Evolutionary conservation across 2,113 vertebrate species (phyloP).

Genomic region (Hylia prasina): DNA sequence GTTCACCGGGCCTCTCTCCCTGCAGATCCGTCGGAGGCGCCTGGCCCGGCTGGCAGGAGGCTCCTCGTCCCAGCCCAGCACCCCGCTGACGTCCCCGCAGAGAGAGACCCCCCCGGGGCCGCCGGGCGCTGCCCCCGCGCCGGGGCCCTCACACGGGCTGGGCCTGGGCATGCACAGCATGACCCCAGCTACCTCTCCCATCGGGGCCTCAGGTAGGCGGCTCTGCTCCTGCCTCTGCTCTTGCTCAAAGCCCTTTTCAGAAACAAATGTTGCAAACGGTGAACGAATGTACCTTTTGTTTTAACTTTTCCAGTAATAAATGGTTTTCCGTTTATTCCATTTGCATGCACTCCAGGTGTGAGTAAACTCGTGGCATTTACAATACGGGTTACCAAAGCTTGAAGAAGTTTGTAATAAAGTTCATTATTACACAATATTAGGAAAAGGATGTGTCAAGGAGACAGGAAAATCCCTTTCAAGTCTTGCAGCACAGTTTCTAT

Average conservation of each 20-base stretch:
- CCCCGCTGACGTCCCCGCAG: slow-evolving; percentile 94
- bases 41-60: slow-evolving; percentile 91
- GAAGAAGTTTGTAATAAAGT: background rate
- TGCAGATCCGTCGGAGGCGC: slow-evolving; percentile 91
- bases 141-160: slow-evolving; percentile 85
- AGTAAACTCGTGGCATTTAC: background rate
- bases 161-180: slow-evolving; percentile 88
- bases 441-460: background rate
- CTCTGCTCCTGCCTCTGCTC: background rate
- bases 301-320: background rate
- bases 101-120: slow-evolving; percentile 93
- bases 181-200: slow-evolving; percentile 96
- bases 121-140: slow-evolving; percentile 79
- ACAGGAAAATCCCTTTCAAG: background rate
- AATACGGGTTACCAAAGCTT: background rate
- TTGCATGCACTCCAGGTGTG: background rate
- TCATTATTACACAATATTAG: background rate
- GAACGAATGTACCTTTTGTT: background rate
- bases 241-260: accelerated
- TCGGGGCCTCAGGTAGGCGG: slow-evolving; percentile 91
- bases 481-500: background rate
- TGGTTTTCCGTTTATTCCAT: background rate
- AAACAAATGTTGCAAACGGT: background rate
- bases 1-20: background rate
- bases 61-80: slow-evolving; percentile 89